Conservation (phyloP, 2,797 vertebrate genomes). For the Coilia nasus region DNA sequence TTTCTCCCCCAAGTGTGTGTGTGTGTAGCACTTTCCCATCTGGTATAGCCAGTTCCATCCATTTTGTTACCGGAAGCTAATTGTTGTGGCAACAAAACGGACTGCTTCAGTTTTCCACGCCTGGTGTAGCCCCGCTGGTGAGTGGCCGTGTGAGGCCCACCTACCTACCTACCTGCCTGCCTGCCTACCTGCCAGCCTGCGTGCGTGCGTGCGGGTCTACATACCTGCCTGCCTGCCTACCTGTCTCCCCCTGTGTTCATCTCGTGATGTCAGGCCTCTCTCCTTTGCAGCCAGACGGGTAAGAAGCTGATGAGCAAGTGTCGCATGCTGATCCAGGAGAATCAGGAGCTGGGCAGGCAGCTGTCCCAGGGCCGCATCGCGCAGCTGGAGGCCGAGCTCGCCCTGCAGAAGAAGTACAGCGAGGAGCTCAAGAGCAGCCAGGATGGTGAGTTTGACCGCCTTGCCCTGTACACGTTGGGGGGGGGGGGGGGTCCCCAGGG, state of each 20-base stretch:
- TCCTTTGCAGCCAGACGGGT: slow-evolving; percentile 99
- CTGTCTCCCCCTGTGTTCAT: slow-evolving; percentile 69
- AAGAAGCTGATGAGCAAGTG: slow-evolving; percentile 99
- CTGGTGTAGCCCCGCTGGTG: too few relatives aligned
- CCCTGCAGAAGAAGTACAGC: slow-evolving; percentile 99
- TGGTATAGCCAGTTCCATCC: too few relatives aligned
- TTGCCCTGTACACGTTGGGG: too few relatives aligned
- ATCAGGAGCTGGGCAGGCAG: slow-evolving; percentile 98
- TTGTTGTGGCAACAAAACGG: too few relatives aligned
- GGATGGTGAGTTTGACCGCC: slow-evolving; percentile 82
- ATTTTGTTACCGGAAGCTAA: too few relatives aligned
- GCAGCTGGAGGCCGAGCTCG: slow-evolving; percentile 98
- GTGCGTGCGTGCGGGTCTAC: slow-evolving; percentile 34
- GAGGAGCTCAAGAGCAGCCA: slow-evolving; percentile 99
- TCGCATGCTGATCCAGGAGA: slow-evolving; percentile 99
- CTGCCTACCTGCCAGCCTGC: too few relatives aligned
- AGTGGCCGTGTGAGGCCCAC: not conserved
- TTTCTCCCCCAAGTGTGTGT: too few relatives aligned
- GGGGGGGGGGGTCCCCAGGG: too few relatives aligned
- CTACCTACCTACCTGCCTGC: too few relatives aligned
- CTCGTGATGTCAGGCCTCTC: slow-evolving; percentile 96
- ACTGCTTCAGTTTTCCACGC: too few relatives aligned
- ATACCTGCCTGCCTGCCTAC: slow-evolving; percentile 13
- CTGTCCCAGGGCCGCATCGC: slow-evolving; percentile 98
- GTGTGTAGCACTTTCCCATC: too few relatives aligned